Conservation (phyloP, 1,140 invertebrate species). For the Callitettix versicolor region DNA sequence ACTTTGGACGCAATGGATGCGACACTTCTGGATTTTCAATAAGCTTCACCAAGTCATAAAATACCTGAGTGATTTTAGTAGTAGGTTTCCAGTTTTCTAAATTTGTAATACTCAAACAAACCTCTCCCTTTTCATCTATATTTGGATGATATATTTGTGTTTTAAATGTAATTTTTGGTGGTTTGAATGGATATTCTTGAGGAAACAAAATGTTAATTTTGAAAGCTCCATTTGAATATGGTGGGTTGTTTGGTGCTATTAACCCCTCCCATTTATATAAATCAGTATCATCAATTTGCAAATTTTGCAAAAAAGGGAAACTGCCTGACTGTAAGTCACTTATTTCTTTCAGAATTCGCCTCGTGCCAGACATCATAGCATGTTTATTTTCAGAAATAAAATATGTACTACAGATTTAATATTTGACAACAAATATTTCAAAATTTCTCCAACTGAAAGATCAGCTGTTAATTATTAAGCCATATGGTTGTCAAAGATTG, state of each 20-base stretch:
- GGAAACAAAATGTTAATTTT: conserved; percentile 97
- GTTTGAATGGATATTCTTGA: conserved; percentile 99
- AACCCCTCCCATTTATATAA: conserved; percentile 89
- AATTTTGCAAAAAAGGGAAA: conserved; percentile 44
- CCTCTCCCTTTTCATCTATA: conserved; percentile 97
- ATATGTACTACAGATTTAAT: too few species aligned
- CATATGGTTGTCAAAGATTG: too few species aligned
- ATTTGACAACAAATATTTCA: too few species aligned
- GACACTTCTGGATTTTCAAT: conserved; percentile 97
- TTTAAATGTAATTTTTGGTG: conserved; percentile 95
- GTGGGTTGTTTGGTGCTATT: conserved; percentile 88
- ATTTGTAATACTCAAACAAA: conserved; percentile 92
- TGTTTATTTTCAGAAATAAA: too few species aligned
- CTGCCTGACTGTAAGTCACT: too few species aligned
- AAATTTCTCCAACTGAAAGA: too few species aligned
- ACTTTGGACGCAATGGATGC: conserved; percentile 88
- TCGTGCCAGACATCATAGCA: too few species aligned
- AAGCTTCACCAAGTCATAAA: conserved; percentile 88
- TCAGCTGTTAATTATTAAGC: too few species aligned
- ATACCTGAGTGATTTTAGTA: conserved; percentile 97
- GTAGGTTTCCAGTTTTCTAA: conserved; percentile 99
- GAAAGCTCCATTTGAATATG: conserved; percentile 98
- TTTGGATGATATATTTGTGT: conserved; percentile 99
- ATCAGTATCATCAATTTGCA: conserved; percentile 87
- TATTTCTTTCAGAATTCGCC: too few species aligned